Percentiles rank a stretch among this genome's conserved stretches.
phyloP scores from a whole-genome alignment of 2,888 invertebrate species.

The Drosophila neotestacea region DNA sequence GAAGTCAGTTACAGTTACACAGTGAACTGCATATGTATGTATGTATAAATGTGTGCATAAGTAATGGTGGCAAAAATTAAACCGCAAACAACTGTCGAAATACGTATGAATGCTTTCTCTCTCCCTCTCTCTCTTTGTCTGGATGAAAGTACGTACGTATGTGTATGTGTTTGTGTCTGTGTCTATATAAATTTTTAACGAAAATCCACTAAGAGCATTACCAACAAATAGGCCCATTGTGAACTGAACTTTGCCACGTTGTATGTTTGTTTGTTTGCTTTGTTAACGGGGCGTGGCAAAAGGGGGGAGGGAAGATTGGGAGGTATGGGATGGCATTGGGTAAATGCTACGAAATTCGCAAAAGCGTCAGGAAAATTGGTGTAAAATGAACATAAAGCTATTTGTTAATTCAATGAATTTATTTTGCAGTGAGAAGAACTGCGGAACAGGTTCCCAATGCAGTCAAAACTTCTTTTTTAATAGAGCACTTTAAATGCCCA shows the following conservation, averaged over 20 bases:
- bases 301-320: too few relatives aligned
- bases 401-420: constrained; percentile 75
- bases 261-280: constrained; percentile 14
- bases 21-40: neutral
- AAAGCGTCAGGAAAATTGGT: constrained; percentile 37
- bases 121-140: neutral
- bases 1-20: constrained; percentile 18
- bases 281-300: constrained; percentile 13
- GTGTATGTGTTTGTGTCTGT: neutral
- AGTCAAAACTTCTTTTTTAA: constrained; percentile 26
- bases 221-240: constrained; percentile 31
- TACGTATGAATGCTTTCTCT: neutral
- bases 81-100: constrained; percentile 55
- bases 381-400: constrained; percentile 69
- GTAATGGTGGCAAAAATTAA: constrained; percentile 39
- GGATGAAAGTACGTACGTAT: neutral
- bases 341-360: constrained; percentile 47
- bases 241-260: constrained; percentile 16
- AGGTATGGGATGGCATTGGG: neutral
- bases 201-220: constrained; percentile 69
- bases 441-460: neutral
- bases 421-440: constrained; percentile 18
- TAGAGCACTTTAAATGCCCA: constrained; percentile 14
- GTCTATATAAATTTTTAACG: constrained; percentile 67
- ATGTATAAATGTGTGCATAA: constrained; percentile 12